A percentile compares a stretch with the other conserved stretches of the same genome.
phyloP scores from a whole-genome alignment of 2,888 invertebrate genomes.

The Lacanobia oleracea region DNA sequence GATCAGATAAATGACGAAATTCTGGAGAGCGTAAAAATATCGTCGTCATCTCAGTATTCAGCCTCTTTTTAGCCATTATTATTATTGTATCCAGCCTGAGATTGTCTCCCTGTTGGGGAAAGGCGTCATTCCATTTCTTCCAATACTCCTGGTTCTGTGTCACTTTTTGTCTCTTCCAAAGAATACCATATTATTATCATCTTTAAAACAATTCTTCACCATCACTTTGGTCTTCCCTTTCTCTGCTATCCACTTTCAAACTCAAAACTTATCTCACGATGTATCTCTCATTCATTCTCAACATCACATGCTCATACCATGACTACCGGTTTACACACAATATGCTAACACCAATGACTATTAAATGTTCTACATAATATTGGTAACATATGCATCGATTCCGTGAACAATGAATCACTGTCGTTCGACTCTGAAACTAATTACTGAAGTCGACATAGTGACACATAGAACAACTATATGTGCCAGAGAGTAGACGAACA shows the following conservation, averaged over 20 bases:
- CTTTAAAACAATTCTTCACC: background rate
- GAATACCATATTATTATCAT: no score
- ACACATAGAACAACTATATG: slow-evolving; percentile 38
- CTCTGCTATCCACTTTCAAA: background rate
- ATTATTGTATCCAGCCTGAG: no score
- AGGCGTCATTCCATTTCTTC: no score
- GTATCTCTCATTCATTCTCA: background rate
- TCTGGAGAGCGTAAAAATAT: no score
- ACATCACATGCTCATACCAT: background rate
- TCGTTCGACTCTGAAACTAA: slow-evolving; percentile 42
- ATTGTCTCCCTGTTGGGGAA: no score
- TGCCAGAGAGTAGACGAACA: slow-evolving; percentile 6
- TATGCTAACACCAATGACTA: slow-evolving; percentile 1
- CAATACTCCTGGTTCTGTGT: no score
- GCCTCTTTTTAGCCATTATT: no score
- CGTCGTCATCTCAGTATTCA: no score
- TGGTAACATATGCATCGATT: slow-evolving; percentile 46
- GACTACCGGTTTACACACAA: slow-evolving; percentile 17
- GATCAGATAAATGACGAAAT: no score
- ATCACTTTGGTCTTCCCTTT: background rate
- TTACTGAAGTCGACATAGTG: slow-evolving; percentile 52
- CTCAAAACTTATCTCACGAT: background rate
- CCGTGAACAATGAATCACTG: slow-evolving; percentile 47
- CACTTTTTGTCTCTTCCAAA: no score
- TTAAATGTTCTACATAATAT: slow-evolving; percentile 41